A percentile compares a stretch with the other conserved stretches of the same genome.
These are phyloP conservation scores for Bilobella aurantiaca DNA, from an alignment of 1,140 invertebrate genomes.

Conservation along the genomic window DNA sequence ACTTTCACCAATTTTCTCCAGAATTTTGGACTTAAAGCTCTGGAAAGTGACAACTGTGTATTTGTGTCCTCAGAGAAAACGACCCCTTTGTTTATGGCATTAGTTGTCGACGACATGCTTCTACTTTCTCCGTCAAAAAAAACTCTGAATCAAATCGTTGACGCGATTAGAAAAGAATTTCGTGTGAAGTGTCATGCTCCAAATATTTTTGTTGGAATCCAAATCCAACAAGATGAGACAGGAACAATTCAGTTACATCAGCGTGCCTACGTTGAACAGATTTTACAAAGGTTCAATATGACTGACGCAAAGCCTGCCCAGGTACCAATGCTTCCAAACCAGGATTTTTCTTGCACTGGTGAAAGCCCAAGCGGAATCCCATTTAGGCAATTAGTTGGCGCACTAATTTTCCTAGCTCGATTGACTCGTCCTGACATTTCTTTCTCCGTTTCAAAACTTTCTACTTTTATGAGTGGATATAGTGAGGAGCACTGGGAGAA, in stretches of 20 bases:
- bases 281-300: conserved; percentile 14
- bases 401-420: conserved; percentile 5
- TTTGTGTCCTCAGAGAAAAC: conserved; percentile 4
- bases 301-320: conserved; percentile 7
- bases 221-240: conserved; percentile 32
- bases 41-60: conserved; percentile 9
- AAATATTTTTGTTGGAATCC: conserved; percentile 34
- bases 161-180: conserved; percentile 31
- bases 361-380: neutral
- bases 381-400: conserved; percentile 11
- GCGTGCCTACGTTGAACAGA: conserved; percentile 26
- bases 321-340: conserved; percentile 13
- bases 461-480: conserved; percentile 20
- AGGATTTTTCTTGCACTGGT: neutral
- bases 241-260: conserved; percentile 19
- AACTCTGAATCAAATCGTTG: conserved; percentile 27
- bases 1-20: conserved; percentile 19
- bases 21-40: neutral
- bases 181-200: conserved; percentile 24
- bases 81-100: neutral
- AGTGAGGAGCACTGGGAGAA: conserved; percentile 27
- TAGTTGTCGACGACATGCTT: conserved; percentile 31
- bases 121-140: conserved; percentile 24
- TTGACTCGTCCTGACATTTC: neutral
- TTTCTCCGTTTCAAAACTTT: conserved; percentile 18